Base-by-base conservation (phyloP, 1,140 invertebrate genomes). In the Lepidotrigona ventralis region DNA sequence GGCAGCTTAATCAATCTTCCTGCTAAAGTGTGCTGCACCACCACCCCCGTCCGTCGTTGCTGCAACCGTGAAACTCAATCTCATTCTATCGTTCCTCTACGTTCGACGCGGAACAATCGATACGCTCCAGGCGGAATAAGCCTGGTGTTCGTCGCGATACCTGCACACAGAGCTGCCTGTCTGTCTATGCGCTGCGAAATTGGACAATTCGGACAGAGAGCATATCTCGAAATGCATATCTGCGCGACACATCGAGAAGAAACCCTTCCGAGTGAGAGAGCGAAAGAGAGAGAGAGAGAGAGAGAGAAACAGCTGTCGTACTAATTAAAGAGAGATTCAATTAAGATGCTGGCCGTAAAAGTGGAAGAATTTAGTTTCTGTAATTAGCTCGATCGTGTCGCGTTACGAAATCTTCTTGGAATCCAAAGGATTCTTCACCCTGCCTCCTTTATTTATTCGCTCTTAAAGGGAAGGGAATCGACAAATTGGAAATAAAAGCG, bases 1-100 rank as follows among this genome's bases (percentile, higher is more conserved):
- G 86, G 75, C 83, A 73, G 83, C 86, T 89, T 90, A 90, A 93
- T 92, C 92, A 92, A 92, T 93, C 91, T 92, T 91, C 84, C 75
- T 78, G 51, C 74, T 75, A 73, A 83, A 76, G 74, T 80, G 75
- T 88, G 86, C 74, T 86, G 71, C 84, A 82, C 79, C 86, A 71
- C 73, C 79, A 29, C 70, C 39, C 71, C 74, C n/a, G 58, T 68
- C 60, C 76, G 66, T 78, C 81, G 85, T 79, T 79, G 84, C 81
- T 90, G 86, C 89, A 89, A 84, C 71, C 68, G 85, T 84, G 82
- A 88, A 83, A 86, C 72, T 73, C 77, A 82, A 75, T 82, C 83
- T 82, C 56, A 51, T 77, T 77, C 83, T 69, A 81, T 75, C 83
- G 79, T 79, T 68, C 77, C 78, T 75, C 54, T 46, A 81, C 83